Base-by-base conservation (phyloP, 2,888 invertebrate species). In the Drosophila kambysellisi region DNA sequence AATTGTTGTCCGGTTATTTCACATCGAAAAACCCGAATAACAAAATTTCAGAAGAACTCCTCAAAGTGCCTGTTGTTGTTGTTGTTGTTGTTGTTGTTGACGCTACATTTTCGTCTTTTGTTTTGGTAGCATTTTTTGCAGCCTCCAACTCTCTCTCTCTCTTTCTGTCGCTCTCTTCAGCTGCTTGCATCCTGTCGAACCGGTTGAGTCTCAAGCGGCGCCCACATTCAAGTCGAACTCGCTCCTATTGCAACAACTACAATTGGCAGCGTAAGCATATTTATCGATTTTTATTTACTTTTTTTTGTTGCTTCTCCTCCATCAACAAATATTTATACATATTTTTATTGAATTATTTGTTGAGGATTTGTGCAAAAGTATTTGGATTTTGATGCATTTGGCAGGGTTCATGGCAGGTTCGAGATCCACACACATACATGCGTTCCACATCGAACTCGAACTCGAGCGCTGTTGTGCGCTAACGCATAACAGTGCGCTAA, bases 151-250 rank as follows among this genome's bases (percentile, higher is more conserved):
- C 58, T 43, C 52, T 50, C 50, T 12, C 32, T 32, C 33, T 20
- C 43, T 57, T 46, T 51, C 25, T 35, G 29, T 43, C n/a, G 5
- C 43, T 46, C 52, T 32, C 11, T 30, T 25, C 46, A 25, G 20
- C 37, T 32, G 20, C 35, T 33, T 74, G 87, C 89, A 89, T 84
- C 84, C 84, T 89, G 89, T 87, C 76, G 79, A 81, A 84, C 89
- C 84, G 84, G 84, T 83, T 87, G 57, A 32, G 32, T 39, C 39
- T 33, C 33, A 46, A 41, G 65, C 60, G 39, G 58, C 62, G 70
- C 68, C 72, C 72, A 71, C 77, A 71, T 63, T 54, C 41, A 64
- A 46, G 30, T 59, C 60, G 20, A 72, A 56, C 62, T 52, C 46
- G 37, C 69, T 50, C 20, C 57, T 20, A 32, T n/a, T 37, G 20